phyloP scores from a whole-genome alignment of 2,888 invertebrate genomes.

The Eugnorisma glareosa region DNA sequence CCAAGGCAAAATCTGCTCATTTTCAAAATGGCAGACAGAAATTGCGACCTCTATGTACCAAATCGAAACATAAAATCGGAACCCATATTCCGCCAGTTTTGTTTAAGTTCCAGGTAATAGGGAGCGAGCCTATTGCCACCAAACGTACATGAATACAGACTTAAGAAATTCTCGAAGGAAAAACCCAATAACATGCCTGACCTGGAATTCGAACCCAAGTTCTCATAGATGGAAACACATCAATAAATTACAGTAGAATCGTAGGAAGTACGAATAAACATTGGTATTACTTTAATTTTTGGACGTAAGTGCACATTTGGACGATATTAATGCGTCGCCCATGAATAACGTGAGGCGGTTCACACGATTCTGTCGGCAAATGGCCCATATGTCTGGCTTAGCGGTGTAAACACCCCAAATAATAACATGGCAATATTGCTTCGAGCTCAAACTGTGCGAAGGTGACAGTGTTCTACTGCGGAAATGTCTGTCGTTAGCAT shows the following conservation, averaged over 20 bases:
- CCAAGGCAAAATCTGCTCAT: conserved; percentile 18
- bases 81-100: not conserved
- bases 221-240: not conserved
- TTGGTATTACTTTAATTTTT: conserved; percentile 77
- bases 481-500: conserved; percentile 58
- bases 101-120: not conserved
- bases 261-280: conserved; percentile 61
- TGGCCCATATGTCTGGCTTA: conserved; percentile 88
- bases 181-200: not conserved
- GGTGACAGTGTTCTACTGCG: conserved; percentile 56
- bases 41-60: not conserved
- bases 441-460: conserved; percentile 63
- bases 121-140: not conserved
- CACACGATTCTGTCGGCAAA: conserved; percentile 85
- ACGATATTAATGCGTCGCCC: conserved; percentile 82
- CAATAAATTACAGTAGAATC: conserved; percentile 24
- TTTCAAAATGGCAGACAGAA: conserved; percentile 13
- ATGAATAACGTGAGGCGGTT: conserved; percentile 85
- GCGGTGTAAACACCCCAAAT: conserved; percentile 86
- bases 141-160: not conserved
- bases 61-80: not conserved
- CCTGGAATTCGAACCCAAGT: not conserved
- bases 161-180: not conserved
- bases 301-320: conserved; percentile 80
- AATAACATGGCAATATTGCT: conserved; percentile 86